These are phyloP conservation scores for Scolopax rusticola DNA, from an alignment of 2,797 vertebrate species.

Conservation along the genomic window DNA sequence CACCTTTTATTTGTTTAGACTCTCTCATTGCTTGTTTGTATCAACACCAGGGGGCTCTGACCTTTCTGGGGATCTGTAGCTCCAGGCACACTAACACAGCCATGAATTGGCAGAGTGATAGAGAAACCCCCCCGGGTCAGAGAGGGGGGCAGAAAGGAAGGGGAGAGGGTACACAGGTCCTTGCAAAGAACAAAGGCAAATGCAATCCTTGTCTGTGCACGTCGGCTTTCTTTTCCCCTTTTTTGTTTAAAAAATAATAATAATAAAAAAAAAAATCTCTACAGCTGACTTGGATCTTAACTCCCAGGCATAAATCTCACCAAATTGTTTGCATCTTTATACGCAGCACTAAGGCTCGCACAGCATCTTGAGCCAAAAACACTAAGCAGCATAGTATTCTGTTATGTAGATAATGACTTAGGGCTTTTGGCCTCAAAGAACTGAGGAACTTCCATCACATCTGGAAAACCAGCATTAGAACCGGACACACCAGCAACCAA, in stretches of 20 bases:
- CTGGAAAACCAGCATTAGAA: neutral
- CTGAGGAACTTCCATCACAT: neutral
- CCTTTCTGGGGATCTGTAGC: neutral
- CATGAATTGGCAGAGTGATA: neutral
- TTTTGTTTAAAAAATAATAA: neutral
- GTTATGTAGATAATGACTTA: constrained; percentile 7
- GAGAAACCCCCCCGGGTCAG: neutral
- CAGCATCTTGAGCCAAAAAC: neutral
- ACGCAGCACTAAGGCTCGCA: neutral
- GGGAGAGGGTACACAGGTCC: neutral
- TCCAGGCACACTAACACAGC: neutral
- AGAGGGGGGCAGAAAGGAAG: neutral
- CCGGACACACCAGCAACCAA: fast-evolving
- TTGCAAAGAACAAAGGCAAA: neutral
- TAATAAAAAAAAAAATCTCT: neutral
- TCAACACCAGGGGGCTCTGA: neutral
- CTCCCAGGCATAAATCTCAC: constrained; percentile 20
- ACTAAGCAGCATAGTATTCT: constrained; percentile 9
- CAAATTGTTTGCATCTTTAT: constrained; percentile 40
- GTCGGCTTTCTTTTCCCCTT: neutral
- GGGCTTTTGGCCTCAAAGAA: neutral
- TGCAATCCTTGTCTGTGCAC: neutral
- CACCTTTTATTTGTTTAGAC: neutral
- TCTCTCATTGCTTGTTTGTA: neutral
- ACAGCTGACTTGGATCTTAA: constrained; percentile 23